phyloP scores from a whole-genome alignment of 2,888 invertebrate species.

The Amorpha juglandis region DNA sequence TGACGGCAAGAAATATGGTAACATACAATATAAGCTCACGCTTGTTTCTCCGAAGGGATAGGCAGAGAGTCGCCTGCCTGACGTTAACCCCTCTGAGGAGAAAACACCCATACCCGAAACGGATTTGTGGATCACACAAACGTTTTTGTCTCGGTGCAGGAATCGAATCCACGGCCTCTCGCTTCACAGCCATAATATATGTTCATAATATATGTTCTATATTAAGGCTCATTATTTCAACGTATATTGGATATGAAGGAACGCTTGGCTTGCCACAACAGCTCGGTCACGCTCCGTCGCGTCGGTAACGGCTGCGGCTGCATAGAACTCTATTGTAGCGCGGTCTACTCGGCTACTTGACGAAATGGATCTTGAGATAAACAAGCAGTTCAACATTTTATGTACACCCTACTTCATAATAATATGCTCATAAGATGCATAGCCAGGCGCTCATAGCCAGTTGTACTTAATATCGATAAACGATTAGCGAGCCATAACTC shows the following conservation, averaged over 20 bases:
- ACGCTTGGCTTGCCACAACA: conserved; percentile 64
- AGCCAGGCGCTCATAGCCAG: too few species aligned
- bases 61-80: too few species aligned
- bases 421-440: background rate
- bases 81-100: too few species aligned
- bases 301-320: conserved; percentile 47
- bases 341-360: conserved; percentile 37
- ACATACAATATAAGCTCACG: too few species aligned
- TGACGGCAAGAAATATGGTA: too few species aligned
- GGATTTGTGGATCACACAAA: too few species aligned
- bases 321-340: conserved; percentile 59
- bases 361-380: conserved; percentile 2
- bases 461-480: background rate
- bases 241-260: conserved; percentile 54
- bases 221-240: conserved; percentile 46
- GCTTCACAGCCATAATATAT: too few species aligned
- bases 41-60: too few species aligned
- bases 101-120: too few species aligned
- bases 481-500: too few species aligned
- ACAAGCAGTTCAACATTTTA: background rate
- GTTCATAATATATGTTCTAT: background rate
- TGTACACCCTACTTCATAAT: background rate
- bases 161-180: too few species aligned
- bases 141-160: too few species aligned
- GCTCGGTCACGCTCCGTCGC: conserved; percentile 60